Base-by-base conservation (phyloP, 2,888 invertebrate species). In the Drosophila anomalipes region DNA sequence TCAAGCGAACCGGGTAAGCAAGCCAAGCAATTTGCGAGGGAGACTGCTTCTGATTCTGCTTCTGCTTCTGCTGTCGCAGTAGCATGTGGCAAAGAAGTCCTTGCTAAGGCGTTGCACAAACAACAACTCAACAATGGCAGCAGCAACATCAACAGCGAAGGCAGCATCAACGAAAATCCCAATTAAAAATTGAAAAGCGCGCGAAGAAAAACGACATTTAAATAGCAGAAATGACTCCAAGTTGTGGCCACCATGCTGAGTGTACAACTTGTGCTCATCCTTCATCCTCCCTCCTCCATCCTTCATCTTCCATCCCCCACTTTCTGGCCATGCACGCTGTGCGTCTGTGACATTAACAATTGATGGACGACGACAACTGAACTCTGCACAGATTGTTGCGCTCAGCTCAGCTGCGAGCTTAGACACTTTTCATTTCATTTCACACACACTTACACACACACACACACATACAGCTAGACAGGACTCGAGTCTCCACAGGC, bases 141-240 rank as follows among this genome's bases (percentile, higher is more conserved):
- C 47, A 26, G 47, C 26, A 47, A 47, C 47, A 47, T 49, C 63
- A 35, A 35, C 35, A 74, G 22, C 68, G 4, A 33, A 47, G 47
- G 53, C 44, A 56, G 33, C 67, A 72, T 33, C 70, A 72, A 62
- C 77, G 72, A 68, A 79, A 90, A 90, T 90, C 87, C 87, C 87
- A 87, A 87, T 87, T 87, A 87, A 87, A 86, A 89, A 84, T 84
- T 82, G 77, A 89, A 89, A 86, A 86, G 84, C 84, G 91, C 89
- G 79, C 67, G 87, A 77, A 83, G 89, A 77, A 83, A 86, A 89
- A 75, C 79, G 85, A 74, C 85, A 77, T 81, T 87, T 85, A 82
- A 86, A 86, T 69, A 77, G 77, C 71, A 70, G 62, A 65, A 73
- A 70, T 74, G 70, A 69, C 59, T 59, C n/a, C 62, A 71, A 81